Percentiles rank a stretch among this genome's conserved stretches.
These are phyloP conservation scores for Gonatopus flavifemur DNA, from an alignment of 1,140 invertebrate species.

Conservation along the genomic window DNA sequence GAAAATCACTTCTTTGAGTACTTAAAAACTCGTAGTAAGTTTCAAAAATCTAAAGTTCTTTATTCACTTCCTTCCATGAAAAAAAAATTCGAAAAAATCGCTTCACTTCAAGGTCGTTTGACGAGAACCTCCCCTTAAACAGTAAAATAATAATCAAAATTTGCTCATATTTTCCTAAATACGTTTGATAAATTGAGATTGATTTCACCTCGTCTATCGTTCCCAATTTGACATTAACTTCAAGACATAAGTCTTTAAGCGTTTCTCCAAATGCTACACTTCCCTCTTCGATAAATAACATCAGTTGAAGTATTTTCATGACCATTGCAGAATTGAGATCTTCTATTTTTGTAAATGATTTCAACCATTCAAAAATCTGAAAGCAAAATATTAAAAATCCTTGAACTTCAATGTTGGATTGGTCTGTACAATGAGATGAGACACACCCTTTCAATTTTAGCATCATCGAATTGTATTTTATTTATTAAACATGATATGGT, in stretches of 20 bases:
- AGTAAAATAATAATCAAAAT: no score
- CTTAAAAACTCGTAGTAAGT: no score
- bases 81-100: no score
- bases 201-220: constrained; percentile 49
- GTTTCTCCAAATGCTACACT: constrained; percentile 37
- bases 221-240: constrained; percentile 47
- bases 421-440: background rate
- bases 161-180: no score
- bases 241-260: constrained; percentile 48
- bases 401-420: constrained; percentile 4
- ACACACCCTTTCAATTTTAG: constrained; percentile 30
- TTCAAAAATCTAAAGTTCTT: no score
- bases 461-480: constrained; percentile 46
- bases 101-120: no score
- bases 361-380: constrained; percentile 52
- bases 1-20: no score
- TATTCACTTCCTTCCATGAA: no score
- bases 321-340: constrained; percentile 30
- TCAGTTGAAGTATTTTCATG: constrained; percentile 38
- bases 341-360: constrained; percentile 40
- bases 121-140: no score
- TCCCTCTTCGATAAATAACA: constrained; percentile 45
- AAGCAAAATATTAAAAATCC: constrained; percentile 12
- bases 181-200: no score
- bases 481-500: constrained; percentile 44